These are phyloP conservation scores for Rhamnusium bicolor DNA, from an alignment of 2,888 invertebrate genomes.

Conservation along the genomic window DNA sequence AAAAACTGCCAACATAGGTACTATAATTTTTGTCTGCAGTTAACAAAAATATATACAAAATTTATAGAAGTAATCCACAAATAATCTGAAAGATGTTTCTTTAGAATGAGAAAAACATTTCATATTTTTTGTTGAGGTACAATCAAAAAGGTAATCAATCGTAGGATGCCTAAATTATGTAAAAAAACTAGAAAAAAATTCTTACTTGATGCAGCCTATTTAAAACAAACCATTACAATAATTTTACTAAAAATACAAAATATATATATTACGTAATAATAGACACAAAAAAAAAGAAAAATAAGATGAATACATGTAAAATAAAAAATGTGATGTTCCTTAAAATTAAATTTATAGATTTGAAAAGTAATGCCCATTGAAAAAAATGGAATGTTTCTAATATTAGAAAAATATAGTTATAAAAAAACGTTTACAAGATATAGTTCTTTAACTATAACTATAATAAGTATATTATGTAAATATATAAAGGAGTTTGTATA, in stretches of 20 bases:
- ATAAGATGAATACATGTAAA: not conserved
- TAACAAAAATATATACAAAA: not conserved
- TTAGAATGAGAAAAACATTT: not conserved
- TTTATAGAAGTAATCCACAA: too few species aligned
- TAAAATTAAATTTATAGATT: slow-evolving; percentile 10
- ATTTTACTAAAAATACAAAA: not conserved
- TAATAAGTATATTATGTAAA: slow-evolving; percentile 9
- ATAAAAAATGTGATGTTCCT: slow-evolving; percentile 33
- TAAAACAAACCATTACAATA: slow-evolving; percentile 11
- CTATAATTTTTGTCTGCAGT: not conserved
- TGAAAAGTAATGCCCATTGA: slow-evolving; percentile 49
- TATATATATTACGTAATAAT: not conserved
- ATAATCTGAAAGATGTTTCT: too few species aligned
- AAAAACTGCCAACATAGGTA: not conserved
- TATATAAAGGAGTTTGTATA: slow-evolving; percentile 22
- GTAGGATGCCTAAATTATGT: not conserved
- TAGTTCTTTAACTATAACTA: slow-evolving; percentile 30
- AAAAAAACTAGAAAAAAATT: slow-evolving; percentile 5
- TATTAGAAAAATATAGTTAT: slow-evolving; percentile 38
- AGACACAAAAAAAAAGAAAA: not conserved
- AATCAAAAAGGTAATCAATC: not conserved
- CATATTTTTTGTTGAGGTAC: not conserved
- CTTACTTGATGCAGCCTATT: slow-evolving; percentile 18
- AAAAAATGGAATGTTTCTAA: slow-evolving; percentile 54
- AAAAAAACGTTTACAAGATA: slow-evolving; percentile 37